phyloP scores from a whole-genome alignment of 2,797 vertebrate species.

The Cheirogaleus major region DNA sequence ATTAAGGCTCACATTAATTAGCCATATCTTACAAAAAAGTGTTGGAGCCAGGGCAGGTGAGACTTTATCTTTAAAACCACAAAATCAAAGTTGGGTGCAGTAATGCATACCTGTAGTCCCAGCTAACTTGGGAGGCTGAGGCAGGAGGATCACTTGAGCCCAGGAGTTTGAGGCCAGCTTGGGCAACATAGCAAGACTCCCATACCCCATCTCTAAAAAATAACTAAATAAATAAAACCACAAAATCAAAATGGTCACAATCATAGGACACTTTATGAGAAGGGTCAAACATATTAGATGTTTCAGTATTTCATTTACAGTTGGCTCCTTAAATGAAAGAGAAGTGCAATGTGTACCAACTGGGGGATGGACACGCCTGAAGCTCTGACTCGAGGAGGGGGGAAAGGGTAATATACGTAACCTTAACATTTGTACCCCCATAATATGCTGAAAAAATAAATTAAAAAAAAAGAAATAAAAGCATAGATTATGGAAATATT shows the following conservation, averaged over 20 bases:
- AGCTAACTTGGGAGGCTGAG: neutral
- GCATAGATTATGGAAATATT: too few species aligned
- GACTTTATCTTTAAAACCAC: neutral
- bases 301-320: neutral
- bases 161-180: neutral
- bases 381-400: too few species aligned
- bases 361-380: too few species aligned
- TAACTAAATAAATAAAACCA: neutral
- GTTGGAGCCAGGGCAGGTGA: neutral
- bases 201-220: neutral
- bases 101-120: neutral
- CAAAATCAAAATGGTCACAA: slow-evolving; percentile 7
- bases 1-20: neutral
- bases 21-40: neutral
- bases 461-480: too few species aligned
- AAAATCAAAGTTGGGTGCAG: neutral
- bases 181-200: neutral
- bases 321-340: neutral
- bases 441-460: too few species aligned
- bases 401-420: too few species aligned
- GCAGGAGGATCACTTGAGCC: neutral
- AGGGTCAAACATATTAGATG: neutral
- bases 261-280: neutral
- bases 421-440: too few species aligned
- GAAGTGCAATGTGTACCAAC: too few species aligned